Evolutionary conservation across 1,140 invertebrate species (phyloP), one percentile per base, ranked within the genome.

Genomic region (Adelges cooleyi): DNA sequence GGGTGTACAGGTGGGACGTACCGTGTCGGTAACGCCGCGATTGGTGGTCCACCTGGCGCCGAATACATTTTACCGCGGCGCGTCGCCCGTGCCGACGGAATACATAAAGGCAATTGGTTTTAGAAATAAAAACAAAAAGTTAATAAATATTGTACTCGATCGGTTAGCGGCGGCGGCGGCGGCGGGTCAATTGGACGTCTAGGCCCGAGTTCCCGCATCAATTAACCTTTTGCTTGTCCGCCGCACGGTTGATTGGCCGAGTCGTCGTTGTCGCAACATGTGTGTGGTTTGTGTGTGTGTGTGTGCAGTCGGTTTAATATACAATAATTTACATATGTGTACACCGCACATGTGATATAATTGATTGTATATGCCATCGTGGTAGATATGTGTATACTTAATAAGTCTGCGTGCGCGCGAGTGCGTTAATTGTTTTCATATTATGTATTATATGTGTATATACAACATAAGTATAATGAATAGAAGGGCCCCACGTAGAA

Each of bases 171-270:
- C 22, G 27, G 0, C 22, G 50, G 0, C 27, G 25, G 48, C 48
- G 36, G 52, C 53, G 56, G 25, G 56, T 62, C 56, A 62, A 62
- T 62, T 62, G 56, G 27, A 62, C 56, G 42, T 62, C 56, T 62
- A 40, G 56, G 56, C 42, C 23, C 25, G 40, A 40, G 56, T 62
- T 62, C 56, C 56, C 56, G 56, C 56, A 62, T 62, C 56, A 62
- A 62, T 62, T 62, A 62, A 62, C 56, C 56, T 62, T 33, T 62
- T 62, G 42, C 54, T 36, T n/a, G 40, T 15, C 42, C 25, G 11
- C 25, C 25, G n/a, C 38, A 62, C 56, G 56, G 56, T 62, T 62
- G 46, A 62, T 62, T 62, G 56, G 56, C 27, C 42, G 17, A 62
- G 56, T 62, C 54, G 54, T 23, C 29, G 56, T 62, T 40, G 54